Percentiles rank a stretch among this genome's conserved stretches.
Evolutionary conservation across 2,113 vertebrate genomes (phyloP).

Genomic region (Aix galericulata): DNA sequence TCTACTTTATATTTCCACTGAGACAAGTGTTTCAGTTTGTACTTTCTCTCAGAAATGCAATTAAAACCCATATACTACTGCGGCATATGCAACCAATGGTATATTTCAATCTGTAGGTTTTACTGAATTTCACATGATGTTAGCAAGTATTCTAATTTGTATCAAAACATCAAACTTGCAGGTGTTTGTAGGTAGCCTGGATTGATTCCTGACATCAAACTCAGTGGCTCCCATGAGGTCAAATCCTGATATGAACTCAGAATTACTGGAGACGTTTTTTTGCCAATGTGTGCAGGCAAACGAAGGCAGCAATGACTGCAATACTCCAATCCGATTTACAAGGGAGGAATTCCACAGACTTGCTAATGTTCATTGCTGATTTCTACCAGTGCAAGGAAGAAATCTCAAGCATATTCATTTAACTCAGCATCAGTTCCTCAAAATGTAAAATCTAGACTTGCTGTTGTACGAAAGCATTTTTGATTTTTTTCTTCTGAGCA

Average conservation of each 20-base stretch:
- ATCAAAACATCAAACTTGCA: neutral
- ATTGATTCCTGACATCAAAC: neutral
- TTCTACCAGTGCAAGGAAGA: neutral
- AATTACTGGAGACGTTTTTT: neutral
- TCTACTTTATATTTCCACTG: neutral
- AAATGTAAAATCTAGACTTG: neutral
- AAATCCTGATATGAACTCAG: neutral
- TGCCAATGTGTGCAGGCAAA: rapidly evolving
- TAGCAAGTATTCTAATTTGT: neutral
- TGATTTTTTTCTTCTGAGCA: neutral
- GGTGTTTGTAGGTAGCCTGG: neutral
- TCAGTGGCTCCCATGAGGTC: neutral
- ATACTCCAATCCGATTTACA: neutral
- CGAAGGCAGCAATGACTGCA: neutral
- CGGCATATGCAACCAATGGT: neutral
- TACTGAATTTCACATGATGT: neutral
- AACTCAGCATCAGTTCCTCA: neutral
- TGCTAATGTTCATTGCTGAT: neutral
- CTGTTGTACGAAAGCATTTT: neutral
- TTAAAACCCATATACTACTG: neutral
- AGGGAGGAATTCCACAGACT: neutral
- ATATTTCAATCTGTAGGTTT: neutral
- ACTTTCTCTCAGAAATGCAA: conserved; percentile 32
- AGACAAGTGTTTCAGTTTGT: neutral
- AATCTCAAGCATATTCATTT: neutral